Evolutionary conservation across 1,140 invertebrate species (phyloP).

Genomic region (Brachionus plicatilis): DNA sequence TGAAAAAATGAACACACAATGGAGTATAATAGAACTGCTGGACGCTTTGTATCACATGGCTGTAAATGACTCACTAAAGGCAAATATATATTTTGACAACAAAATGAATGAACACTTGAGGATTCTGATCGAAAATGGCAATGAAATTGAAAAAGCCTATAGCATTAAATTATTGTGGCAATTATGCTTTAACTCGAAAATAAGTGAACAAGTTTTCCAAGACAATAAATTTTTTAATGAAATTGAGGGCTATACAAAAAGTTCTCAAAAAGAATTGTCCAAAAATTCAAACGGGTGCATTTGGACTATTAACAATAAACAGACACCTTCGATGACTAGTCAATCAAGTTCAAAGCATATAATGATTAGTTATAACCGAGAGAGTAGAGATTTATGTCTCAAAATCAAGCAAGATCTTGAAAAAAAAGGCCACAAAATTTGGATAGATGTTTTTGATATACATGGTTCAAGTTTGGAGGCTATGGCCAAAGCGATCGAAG

Average conservation of each 20-base stretch:
- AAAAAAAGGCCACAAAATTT: background rate
- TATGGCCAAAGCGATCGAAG: constrained; percentile 54
- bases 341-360: background rate
- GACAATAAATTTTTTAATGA: background rate
- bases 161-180: background rate
- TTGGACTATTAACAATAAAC: background rate
- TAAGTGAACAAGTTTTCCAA: background rate
- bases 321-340: background rate
- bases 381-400: background rate
- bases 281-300: background rate
- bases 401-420: background rate
- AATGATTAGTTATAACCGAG: constrained; percentile 19
- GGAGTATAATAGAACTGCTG: background rate
- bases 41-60: background rate
- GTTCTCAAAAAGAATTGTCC: background rate
- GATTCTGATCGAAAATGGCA: background rate
- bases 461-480: constrained; percentile 48
- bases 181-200: background rate
- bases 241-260: background rate
- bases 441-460: constrained; percentile 40
- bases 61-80: constrained; percentile 8
- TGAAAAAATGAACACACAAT: background rate
- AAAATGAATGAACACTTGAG: background rate
- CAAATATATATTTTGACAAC: background rate
- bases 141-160: background rate